Evolutionary conservation across 2,797 vertebrate species (phyloP), one percentile per base, ranked within the genome.

Genomic region (Phoebastria nigripes): DNA sequence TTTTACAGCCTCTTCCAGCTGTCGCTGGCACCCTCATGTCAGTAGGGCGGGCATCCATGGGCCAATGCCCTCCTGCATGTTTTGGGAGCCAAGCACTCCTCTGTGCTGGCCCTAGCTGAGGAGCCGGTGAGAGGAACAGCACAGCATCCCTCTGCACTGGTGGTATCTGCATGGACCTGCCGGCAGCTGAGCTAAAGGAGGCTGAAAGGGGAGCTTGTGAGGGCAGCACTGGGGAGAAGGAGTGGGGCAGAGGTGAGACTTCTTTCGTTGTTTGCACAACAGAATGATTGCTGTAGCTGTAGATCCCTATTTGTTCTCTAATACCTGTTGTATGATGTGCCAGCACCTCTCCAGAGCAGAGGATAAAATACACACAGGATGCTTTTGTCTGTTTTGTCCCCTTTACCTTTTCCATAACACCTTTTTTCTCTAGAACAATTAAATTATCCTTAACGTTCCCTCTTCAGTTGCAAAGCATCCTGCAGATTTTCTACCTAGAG

Each of bases 91-190:
- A 37, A 20, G 9, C 15, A 5, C 8, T 63, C 31, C 19, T 22
- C 71, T 69, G 6, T 51, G 49, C 58, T 47, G 44, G 2, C 58
- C 17, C 15, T 33, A 15, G 54, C 49, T 37, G 52, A 56, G 52
- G 8, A 81, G 17, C 10, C 2, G 0, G 29, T 0, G 0, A n/a
- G 56, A 69, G 18, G 39, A 83, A 2, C 12, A 42, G 35, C 65
- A 6, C n/a, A 19, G 17, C 15, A 42, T 71, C 26, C 29, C 8
- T 59, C 56, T 71, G 52, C 8, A 0, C 8, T 65, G 44, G 8
- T n/a, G 61, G 26, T 25, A 8, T 20, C 54, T 85, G 41, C 35
- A 12, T 21, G 58, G 52, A 67, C 62, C 15, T 58, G 42, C 16
- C n/a, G 55, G 33, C 18, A 42, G 39, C 2, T 51, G 29, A 61